Evolutionary conservation across 2,888 invertebrate genomes (phyloP).

Genomic region (Aspidiotus destructor): DNA sequence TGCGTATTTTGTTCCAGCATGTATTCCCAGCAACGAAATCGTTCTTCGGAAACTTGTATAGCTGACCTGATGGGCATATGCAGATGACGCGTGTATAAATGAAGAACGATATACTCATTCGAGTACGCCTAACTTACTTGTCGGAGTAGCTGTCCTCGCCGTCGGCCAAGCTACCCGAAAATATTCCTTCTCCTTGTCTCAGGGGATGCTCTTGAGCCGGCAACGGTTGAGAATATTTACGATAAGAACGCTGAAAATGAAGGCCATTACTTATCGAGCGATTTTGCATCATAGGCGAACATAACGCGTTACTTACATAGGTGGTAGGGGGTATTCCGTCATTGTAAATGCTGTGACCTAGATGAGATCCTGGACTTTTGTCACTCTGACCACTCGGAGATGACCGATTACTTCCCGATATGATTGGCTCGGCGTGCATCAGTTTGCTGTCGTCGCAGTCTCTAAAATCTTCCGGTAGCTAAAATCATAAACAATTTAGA

Average conservation of each 20-base stretch:
- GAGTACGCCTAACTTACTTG: constrained; percentile 33
- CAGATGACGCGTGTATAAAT: not conserved
- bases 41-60: constrained; percentile 60
- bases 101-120: no score
- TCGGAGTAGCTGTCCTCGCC: constrained; percentile 38
- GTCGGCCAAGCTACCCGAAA: constrained; percentile 37
- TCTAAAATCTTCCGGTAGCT: constrained; percentile 5
- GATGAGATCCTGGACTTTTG: constrained; percentile 42
- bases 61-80: constrained; percentile 32
- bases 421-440: constrained; percentile 41
- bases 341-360: constrained; percentile 10
- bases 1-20: constrained; percentile 87
- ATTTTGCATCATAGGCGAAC: not conserved
- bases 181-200: no score
- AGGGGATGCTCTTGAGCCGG: not conserved
- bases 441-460: constrained; percentile 8
- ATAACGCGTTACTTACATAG: constrained; percentile 10
- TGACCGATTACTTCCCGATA: constrained; percentile 53
- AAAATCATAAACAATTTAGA: no score
- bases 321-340: constrained; percentile 13
- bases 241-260: constrained; percentile 5
- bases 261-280: not conserved
- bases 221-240: constrained; percentile 17
- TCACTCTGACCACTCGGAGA: constrained; percentile 82
- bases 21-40: constrained; percentile 87